Base-by-base conservation (phyloP, 2,888 invertebrate species). In the Pteria penguin region DNA sequence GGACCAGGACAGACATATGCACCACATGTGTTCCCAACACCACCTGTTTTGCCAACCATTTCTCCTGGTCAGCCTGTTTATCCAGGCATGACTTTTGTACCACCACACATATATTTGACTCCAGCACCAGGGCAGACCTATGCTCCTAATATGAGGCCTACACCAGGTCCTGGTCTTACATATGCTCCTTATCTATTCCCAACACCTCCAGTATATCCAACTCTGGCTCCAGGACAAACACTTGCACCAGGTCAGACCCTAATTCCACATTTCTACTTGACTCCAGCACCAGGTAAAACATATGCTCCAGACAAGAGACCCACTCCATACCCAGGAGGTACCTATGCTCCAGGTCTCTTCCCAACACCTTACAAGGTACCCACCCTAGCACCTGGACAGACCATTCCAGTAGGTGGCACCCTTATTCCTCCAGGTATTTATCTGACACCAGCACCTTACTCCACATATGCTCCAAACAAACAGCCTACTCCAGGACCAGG, bases 401-500 rank as follows among this genome's bases (percentile, higher is more conserved):
- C 77, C 22, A 31, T 69, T 4, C 70, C 57, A 27, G 72, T 70
- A 22, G 70, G 70, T 5, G 33, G 58, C n/a, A 75, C 78, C 18
- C 57, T 65, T 0, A 68, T 68, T n/a, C 68, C 68, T 22, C 68
- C 68, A 57, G 57, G 57, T 3, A 57, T 68, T 18, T 72, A 57
- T 36, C 18, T 57, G 22, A 76, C 76, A 26, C 82, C 81, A 62
- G 78, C 68, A 14, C 76, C 75, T 33, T 79, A 68, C 73, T 78
- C 79, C 63, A 84, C 84, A 54, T 82, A 70, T 68, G 76, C 79
- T 18, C 84, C 84, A 75, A 79, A 80, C 5, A 81, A 78, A 75
- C 75, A 74, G 8, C 84, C 84, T 69, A 84, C 84, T n/a, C 81
- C 82, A 61, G 77, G 77, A 1, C 82, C 82, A 61, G 81, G 82